Percentiles rank a stretch among this genome's conserved stretches.
Conservation (phyloP, 2,888 invertebrate species). For the Drosophila neotestacea region DNA sequence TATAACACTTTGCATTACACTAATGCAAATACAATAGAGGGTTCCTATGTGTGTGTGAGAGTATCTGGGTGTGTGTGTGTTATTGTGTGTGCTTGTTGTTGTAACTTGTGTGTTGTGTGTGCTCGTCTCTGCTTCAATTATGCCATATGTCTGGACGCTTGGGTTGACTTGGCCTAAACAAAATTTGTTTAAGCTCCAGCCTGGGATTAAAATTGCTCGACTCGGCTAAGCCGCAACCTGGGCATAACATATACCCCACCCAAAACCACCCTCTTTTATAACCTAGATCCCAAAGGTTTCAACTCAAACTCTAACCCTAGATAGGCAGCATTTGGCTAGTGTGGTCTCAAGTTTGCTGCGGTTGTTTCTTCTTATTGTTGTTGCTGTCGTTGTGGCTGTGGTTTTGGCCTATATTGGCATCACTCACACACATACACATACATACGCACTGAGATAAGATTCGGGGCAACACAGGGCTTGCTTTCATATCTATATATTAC, state of each 20-base stretch:
- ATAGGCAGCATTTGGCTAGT: slow-evolving; percentile 48
- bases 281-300: not conserved
- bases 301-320: slow-evolving; percentile 4
- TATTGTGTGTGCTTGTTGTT: slow-evolving; percentile 18
- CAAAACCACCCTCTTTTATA: not conserved
- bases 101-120: slow-evolving; percentile 18
- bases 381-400: slow-evolving; percentile 23
- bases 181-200: slow-evolving; percentile 77
- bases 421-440: slow-evolving; percentile 23
- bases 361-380: slow-evolving; percentile 35
- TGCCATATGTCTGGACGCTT: slow-evolving; percentile 73
- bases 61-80: slow-evolving; percentile 11
- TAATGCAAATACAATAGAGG: slow-evolving; percentile 80
- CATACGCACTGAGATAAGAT: not conserved
- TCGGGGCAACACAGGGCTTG: slow-evolving; percentile 4
- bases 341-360: slow-evolving; percentile 48
- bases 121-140: slow-evolving; percentile 68
- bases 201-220: slow-evolving; percentile 74
- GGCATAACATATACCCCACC: slow-evolving; percentile 13
- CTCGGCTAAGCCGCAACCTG: slow-evolving; percentile 39
- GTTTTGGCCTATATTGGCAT: slow-evolving; percentile 27
- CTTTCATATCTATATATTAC: not conserved
- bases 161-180: slow-evolving; percentile 62
- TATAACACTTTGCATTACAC: slow-evolving; percentile 82
- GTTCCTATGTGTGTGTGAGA: slow-evolving; percentile 9